These are phyloP conservation scores for Selene dorsalis DNA, from an alignment of 2,797 vertebrate genomes.

Conservation along the genomic window DNA sequence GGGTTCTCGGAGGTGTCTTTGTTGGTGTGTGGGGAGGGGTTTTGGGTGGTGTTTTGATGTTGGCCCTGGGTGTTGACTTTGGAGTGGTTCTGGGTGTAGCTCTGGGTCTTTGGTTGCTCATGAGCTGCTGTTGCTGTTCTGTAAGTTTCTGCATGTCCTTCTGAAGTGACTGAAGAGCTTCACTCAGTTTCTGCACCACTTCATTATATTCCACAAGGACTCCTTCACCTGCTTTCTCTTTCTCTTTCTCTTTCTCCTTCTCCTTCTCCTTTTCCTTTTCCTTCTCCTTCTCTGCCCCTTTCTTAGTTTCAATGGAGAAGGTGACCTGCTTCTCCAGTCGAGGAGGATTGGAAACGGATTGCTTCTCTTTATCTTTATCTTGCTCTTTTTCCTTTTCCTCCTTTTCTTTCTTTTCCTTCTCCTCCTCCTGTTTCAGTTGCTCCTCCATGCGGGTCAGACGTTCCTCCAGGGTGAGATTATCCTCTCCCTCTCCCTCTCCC, in stretches of 20 bases:
- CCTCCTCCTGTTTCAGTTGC: conserved; percentile 80
- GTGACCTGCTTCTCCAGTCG: conserved; percentile 90
- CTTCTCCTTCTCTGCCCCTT: conserved; percentile 64
- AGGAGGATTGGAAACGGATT: conserved; percentile 54
- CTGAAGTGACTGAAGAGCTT: conserved; percentile 88
- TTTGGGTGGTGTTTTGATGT: conserved; percentile 53
- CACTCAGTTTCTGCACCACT: conserved; percentile 90
- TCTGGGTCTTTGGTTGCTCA: conserved; percentile 82
- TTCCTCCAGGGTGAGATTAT: conserved; percentile 81
- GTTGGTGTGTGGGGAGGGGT: conserved; percentile 74
- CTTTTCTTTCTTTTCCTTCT: conserved; percentile 70
- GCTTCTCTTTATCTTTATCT: conserved; percentile 49
- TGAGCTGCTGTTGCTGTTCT: conserved; percentile 90
- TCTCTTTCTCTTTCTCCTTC: conserved; percentile 46
- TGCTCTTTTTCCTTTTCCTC: conserved; percentile 47
- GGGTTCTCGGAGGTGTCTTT: conserved; percentile 75
- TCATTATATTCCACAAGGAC: conserved; percentile 89
- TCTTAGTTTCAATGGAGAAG: conserved; percentile 87
- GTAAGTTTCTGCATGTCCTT: conserved; percentile 93
- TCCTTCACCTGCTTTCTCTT: conserved; percentile 60
- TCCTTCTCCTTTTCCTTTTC: conserved; percentile 53
- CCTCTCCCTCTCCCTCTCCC: conserved; percentile 57
- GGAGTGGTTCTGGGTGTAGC: conserved; percentile 51
- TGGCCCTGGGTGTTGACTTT: conserved; percentile 52
- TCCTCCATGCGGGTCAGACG: conserved; percentile 85